Conservation (phyloP, 1,140 invertebrate genomes). For the Chelonus insularis region DNA sequence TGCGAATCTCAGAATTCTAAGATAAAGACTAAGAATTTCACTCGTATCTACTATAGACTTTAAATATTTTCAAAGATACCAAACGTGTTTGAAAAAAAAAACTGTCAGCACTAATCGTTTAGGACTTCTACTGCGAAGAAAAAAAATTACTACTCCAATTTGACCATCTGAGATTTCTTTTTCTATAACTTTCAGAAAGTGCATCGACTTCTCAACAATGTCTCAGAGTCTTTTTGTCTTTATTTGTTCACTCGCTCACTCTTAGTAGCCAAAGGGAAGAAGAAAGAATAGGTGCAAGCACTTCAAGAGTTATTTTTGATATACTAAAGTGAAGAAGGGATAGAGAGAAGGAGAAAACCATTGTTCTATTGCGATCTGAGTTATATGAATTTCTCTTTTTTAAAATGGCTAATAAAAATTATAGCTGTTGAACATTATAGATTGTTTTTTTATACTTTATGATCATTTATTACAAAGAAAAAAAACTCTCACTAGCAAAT, state of each 20-base stretch:
- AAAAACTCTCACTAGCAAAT: no score
- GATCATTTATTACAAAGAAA: no score
- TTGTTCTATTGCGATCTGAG: constrained; percentile 47
- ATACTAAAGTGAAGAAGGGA: not conserved
- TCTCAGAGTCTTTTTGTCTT: constrained; percentile 15
- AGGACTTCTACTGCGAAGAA: no score
- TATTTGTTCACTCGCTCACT: not conserved
- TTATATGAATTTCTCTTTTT: constrained; percentile 39
- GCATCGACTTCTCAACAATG: constrained; percentile 34
- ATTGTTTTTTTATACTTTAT: no score
- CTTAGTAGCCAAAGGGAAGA: not conserved
- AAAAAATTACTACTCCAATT: no score
- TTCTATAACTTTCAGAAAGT: constrained; percentile 9
- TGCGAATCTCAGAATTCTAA: constrained; percentile 13
- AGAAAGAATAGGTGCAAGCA: constrained; percentile 26
- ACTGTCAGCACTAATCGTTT: not conserved
- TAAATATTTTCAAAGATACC: constrained; percentile 24
- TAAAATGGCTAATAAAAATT: constrained; percentile 47
- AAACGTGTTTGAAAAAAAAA: not conserved
- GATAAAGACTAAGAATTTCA: constrained; percentile 20
- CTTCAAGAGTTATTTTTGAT: constrained; percentile 9
- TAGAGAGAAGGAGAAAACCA: constrained; percentile 37
- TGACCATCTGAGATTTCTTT: no score
- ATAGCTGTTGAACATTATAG: not conserved
- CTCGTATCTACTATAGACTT: constrained; percentile 8